These are phyloP conservation scores for Odocoileus hemionus DNA, from an alignment of 2,113 vertebrate genomes.

Conservation along the genomic window DNA sequence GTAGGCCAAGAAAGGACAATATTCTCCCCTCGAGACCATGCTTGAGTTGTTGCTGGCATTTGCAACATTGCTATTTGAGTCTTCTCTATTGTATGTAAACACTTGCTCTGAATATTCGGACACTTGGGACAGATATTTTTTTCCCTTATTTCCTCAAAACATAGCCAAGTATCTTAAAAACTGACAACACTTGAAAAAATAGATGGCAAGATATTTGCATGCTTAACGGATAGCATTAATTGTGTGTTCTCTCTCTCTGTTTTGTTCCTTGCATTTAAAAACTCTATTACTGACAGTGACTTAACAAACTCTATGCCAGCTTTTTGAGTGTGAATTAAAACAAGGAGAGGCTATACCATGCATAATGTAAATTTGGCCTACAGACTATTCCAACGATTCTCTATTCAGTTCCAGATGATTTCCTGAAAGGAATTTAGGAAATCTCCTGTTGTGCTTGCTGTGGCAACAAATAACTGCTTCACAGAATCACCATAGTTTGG, in stretches of 20 bases:
- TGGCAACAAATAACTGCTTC: not conserved
- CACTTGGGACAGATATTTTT: not conserved
- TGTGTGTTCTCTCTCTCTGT: not conserved
- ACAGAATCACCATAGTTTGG: not conserved
- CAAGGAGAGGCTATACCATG: not conserved
- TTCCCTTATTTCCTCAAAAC: not conserved
- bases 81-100: not conserved
- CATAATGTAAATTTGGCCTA: not conserved
- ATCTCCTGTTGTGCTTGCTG: not conserved
- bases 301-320: not conserved
- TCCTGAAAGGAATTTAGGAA: constrained; percentile 32
- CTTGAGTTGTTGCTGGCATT: not conserved
- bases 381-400: not conserved
- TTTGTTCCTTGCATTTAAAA: constrained; percentile 27
- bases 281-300: not conserved
- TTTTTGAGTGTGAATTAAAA: constrained; percentile 26
- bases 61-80: not conserved
- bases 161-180: not conserved
- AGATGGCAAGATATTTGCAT: not conserved
- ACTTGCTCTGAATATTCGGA: not conserved
- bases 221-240: not conserved
- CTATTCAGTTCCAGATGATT: constrained; percentile 7
- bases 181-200: not conserved
- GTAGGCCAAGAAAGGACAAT: not conserved
- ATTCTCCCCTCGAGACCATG: not conserved